A percentile compares a stretch with the other conserved stretches of the same genome.
phyloP scores from a whole-genome alignment of 2,797 vertebrate species.

The Phrynocephalus vlangalii region DNA sequence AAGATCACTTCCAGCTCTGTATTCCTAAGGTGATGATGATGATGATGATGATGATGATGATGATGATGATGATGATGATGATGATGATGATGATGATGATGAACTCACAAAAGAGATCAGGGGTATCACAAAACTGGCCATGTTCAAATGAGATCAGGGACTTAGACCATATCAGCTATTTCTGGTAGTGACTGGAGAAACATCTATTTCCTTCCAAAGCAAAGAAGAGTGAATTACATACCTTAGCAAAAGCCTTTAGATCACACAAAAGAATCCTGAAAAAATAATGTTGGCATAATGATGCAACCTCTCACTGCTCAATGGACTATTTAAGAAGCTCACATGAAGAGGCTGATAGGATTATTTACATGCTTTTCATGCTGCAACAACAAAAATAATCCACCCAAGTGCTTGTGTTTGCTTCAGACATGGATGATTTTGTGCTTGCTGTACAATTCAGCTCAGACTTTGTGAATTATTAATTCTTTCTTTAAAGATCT shows the following conservation, averaged over 20 bases:
- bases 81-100: not conserved
- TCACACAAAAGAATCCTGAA: not conserved
- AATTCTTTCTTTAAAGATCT: not conserved
- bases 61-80: no score
- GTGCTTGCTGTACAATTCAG: not conserved
- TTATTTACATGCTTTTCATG: not conserved
- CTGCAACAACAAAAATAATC: no score
- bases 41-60: no score
- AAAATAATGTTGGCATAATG: constrained; percentile 2
- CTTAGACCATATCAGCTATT: not conserved
- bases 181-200: not conserved
- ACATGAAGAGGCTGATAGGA: not conserved
- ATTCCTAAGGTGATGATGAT: no score
- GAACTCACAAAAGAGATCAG: not conserved
- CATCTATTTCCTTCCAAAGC: not conserved
- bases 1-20: no score
- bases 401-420: no score
- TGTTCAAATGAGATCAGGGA: not conserved
- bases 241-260: not conserved
- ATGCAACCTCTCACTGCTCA: constrained; percentile 2
- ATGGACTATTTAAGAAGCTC: not conserved
- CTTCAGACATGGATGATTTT: not conserved
- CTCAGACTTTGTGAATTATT: constrained; percentile 22
- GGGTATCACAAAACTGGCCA: not conserved
- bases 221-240: not conserved